Evolutionary conservation across 1,140 invertebrate species (phyloP), one percentile per base, ranked within the genome.

Genomic region (Melitaea cinxia): DNA sequence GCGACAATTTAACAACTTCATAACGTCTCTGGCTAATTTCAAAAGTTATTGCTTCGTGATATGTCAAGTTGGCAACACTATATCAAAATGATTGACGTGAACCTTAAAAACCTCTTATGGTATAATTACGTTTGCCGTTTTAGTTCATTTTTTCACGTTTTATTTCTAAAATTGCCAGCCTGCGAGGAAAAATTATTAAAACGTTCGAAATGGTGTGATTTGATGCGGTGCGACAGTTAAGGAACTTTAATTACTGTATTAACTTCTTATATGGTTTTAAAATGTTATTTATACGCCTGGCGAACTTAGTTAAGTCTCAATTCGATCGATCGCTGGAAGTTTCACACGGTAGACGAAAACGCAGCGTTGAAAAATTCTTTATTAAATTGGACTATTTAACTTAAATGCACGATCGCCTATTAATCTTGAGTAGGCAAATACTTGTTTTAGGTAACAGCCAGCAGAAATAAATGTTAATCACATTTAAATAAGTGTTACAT

Each of bases 231-330:
- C 15, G 60, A 66, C 59, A 62, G 21, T 70, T 70, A 56, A 56
- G 42, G 61, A 54, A 65, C 57, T 70, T 62, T 71, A 67, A 67
- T 67, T 67, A 57, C 59, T 63, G 50, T 33, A 60, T 59, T 67
- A 63, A 64, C 17, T 19, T 37, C 63, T 37, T 66, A 71, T 71
- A 71, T 61, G 69, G 60, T 10, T n/a, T 35, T 50, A 53, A 30
- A 63, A 63, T 53, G 68, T 58, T 66, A 67, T 67, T 61, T 67
- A 67, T 61, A 55, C 65, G 45, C 24, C 57, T 14, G 45, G 39
- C 19, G 7, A 19, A 49, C 54, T 26, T 6, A 49, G 33, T 65
- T n/a, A 60, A 67, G 54, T 68, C 69, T 71, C 58, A 61, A 71
- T 71, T 67, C 50, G 37, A 19, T 28, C 49, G 28, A 5, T 49